These are phyloP conservation scores for Papilio elwesi DNA, from an alignment of 2,888 invertebrate species.

Conservation along the genomic window DNA sequence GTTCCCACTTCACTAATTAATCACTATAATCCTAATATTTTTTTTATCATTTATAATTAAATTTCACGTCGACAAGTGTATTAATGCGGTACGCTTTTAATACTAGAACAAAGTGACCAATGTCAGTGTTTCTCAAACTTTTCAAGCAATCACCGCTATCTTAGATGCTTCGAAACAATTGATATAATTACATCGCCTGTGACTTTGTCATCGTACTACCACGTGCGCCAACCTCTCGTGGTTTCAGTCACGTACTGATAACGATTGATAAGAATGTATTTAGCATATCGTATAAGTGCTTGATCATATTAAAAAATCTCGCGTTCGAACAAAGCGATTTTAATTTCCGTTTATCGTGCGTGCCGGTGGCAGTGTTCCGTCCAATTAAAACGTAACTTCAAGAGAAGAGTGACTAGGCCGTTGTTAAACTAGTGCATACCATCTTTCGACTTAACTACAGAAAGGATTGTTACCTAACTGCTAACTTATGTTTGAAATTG, in stretches of 20 bases:
- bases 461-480: too few species aligned
- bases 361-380: too few species aligned
- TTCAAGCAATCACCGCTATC: conserved; percentile 5
- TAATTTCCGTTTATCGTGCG: too few species aligned
- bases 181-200: conserved; percentile 32
- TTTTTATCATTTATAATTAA: not conserved
- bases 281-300: conserved; percentile 28
- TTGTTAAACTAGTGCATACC: too few species aligned
- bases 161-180: not conserved
- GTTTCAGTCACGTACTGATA: conserved; percentile 49
- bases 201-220: conserved; percentile 38
- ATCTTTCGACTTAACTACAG: too few species aligned
- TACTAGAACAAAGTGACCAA: not conserved
- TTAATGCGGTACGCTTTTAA: not conserved
- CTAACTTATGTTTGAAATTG: too few species aligned
- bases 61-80: conserved; percentile 6
- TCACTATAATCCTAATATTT: not conserved
- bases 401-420: too few species aligned
- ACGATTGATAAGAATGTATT: conserved; percentile 45
- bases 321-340: too few species aligned
- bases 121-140: not conserved
- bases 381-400: too few species aligned
- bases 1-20: conserved; percentile 1
- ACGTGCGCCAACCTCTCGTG: conserved; percentile 41
- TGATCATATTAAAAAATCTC: not conserved